These are phyloP conservation scores for Caiman crocodilus DNA, from an alignment of 2,797 vertebrate genomes.

Conservation along the genomic window DNA sequence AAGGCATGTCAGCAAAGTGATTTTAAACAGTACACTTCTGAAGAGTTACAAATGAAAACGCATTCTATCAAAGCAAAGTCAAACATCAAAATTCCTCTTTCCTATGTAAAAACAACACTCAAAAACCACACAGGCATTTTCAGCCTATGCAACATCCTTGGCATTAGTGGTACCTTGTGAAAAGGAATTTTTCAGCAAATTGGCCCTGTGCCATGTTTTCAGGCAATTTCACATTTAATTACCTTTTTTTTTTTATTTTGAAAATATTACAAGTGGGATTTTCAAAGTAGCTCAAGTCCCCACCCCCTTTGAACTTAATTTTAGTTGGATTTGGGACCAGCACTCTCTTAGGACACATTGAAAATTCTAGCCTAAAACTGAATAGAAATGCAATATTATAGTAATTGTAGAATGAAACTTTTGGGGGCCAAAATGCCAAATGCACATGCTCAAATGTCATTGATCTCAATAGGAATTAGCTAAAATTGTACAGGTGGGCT, in stretches of 20 bases:
- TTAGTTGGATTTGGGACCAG: not conserved
- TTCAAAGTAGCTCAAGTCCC: not conserved
- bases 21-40: not conserved
- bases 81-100: not conserved
- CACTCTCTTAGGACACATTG: not conserved
- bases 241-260: not conserved
- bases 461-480: not conserved
- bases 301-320: not conserved
- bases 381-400: not conserved
- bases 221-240: not conserved
- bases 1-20: not conserved
- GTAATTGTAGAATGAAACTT: not conserved
- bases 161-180: fast-evolving
- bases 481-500: not conserved
- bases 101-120: not conserved
- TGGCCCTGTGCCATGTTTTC: not conserved
- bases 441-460: not conserved
- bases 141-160: fast-evolving
- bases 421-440: not conserved
- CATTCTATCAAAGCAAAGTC: not conserved
- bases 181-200: not conserved
- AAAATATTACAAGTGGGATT: not conserved
- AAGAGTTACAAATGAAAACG: not conserved
- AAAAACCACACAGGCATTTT: not conserved
- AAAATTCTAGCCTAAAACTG: not conserved